phyloP scores from a whole-genome alignment of 2,888 invertebrate genomes.

The Meteorus cinctellus region DNA sequence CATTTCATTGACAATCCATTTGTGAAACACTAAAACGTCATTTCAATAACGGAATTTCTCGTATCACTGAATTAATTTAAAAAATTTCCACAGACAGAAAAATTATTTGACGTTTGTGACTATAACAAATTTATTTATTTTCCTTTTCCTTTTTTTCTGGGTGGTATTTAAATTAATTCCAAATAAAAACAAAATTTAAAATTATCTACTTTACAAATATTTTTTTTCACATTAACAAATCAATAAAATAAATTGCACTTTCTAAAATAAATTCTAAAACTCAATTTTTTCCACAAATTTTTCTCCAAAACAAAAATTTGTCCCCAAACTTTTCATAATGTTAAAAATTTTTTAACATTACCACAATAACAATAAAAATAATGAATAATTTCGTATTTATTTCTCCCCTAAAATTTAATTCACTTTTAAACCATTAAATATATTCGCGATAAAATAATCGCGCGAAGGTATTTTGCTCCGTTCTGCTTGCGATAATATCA shows the following conservation, averaged over 20 bases:
- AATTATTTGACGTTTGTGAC: constrained; percentile 16
- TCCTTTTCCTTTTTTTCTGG: neutral
- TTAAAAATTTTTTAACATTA: no score
- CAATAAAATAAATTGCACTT: no score
- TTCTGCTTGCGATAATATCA: neutral
- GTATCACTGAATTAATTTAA: constrained; percentile 33
- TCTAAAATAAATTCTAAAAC: no score
- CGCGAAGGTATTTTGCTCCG: neutral
- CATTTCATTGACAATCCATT: constrained; percentile 8
- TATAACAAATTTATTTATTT: neutral
- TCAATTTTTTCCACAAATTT: no score
- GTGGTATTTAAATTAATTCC: constrained; percentile 4
- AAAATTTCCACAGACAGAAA: constrained; percentile 22
- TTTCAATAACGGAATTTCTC: constrained; percentile 5
- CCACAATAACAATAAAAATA: no score
- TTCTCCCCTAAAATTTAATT: no score
- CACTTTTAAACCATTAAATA: neutral
- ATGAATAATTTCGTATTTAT: no score
- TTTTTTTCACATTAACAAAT: no score
- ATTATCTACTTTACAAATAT: no score
- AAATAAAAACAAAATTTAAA: neutral
- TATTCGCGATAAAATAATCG: constrained; percentile 1
- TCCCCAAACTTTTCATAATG: no score
- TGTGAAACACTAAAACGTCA: neutral
- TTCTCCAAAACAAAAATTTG: no score